Conservation (phyloP, 2,113 vertebrate genomes). For the Ifrita kowaldi region DNA sequence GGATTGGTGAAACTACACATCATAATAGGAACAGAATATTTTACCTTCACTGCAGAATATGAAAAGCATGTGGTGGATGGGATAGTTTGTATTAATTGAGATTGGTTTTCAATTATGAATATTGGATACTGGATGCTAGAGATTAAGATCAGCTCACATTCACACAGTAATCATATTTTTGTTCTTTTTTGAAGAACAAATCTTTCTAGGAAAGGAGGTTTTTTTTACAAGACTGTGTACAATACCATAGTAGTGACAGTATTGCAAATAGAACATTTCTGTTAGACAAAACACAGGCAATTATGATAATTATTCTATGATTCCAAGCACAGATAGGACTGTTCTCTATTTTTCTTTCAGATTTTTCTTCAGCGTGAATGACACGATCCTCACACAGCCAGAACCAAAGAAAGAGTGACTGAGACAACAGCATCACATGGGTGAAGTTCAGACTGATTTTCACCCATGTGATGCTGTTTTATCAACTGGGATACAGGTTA, state of each 20-base stretch:
- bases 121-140: not conserved
- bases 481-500: slow-evolving; percentile 67
- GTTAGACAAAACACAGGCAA: not conserved
- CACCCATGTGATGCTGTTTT: slow-evolving; percentile 71
- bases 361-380: slow-evolving; percentile 65
- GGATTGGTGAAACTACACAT: not conserved
- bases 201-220: not conserved
- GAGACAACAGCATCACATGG: slow-evolving; percentile 70
- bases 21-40: not conserved
- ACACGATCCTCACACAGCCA: slow-evolving; percentile 55
- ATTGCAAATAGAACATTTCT: not conserved
- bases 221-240: not conserved
- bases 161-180: not conserved
- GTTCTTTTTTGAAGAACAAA: not conserved
- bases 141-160: not conserved
- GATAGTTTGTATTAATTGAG: not conserved
- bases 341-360: slow-evolving; percentile 72
- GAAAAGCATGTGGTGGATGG: not conserved
- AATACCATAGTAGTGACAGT: not conserved
- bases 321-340: slow-evolving; percentile 52
- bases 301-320: not conserved
- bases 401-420: slow-evolving; percentile 64
- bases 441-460: slow-evolving; percentile 67
- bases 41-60: not conserved
- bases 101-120: not conserved